Evolutionary conservation across 2,888 invertebrate species (phyloP).

Genomic region (Congeria kusceri): DNA sequence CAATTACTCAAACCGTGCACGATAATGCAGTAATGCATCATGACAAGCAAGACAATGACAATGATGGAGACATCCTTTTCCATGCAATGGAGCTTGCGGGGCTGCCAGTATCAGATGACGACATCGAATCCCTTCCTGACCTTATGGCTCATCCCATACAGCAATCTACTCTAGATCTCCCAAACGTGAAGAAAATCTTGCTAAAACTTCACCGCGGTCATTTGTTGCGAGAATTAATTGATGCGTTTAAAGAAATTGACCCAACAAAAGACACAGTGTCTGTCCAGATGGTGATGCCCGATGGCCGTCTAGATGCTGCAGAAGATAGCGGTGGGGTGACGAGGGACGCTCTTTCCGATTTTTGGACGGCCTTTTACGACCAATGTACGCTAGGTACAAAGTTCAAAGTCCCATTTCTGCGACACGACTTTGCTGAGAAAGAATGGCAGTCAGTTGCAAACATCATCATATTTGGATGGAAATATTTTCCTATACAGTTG

Average conservation of each 20-base stretch:
- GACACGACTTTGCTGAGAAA: conserved; percentile 52
- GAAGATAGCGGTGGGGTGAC: too few relatives aligned
- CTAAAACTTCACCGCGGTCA: conserved; percentile 36
- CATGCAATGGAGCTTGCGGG: conserved; percentile 15
- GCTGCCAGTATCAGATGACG: conserved; percentile 21
- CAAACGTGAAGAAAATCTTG: conserved; percentile 9
- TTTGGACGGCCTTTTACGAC: conserved; percentile 46
- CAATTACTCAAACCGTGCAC: too few relatives aligned
- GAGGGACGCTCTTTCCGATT: conserved; percentile 44
- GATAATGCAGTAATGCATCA: too few relatives aligned
- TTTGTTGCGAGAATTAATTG: conserved; percentile 31
- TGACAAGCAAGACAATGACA: neutral
- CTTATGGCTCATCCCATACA: conserved; percentile 2
- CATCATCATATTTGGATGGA: conserved; percentile 55
- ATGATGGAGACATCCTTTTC: conserved; percentile 3
- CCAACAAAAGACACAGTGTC: too few relatives aligned
- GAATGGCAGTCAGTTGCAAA: conserved; percentile 55
- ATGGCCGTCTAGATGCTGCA: too few relatives aligned
- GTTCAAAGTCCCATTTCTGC: conserved; percentile 46
- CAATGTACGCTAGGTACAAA: conserved; percentile 39
- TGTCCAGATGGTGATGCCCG: too few relatives aligned
- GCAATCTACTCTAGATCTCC: neutral
- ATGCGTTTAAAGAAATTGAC: too few relatives aligned
- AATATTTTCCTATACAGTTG: conserved; percentile 42
- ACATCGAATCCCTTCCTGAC: conserved; percentile 14